Base-by-base conservation (phyloP, 2,113 vertebrate genomes). In the Menura novaehollandiae region DNA sequence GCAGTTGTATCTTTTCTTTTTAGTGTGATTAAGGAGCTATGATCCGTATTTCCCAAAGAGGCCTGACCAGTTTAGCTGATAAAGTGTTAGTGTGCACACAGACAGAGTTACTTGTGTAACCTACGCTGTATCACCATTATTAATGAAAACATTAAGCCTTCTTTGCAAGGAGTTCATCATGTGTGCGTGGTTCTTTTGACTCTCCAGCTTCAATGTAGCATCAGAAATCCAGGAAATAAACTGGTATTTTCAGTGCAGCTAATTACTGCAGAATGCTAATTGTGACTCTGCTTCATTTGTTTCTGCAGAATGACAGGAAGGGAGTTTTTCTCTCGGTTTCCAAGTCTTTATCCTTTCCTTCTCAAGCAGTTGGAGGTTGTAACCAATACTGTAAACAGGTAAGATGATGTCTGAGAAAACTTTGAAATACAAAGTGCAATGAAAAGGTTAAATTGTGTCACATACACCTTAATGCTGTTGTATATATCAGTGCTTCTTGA, bases 291-390 rank as follows among this genome's bases (percentile, higher is more conserved):
- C 16, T 68, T 64, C 7, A 13, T 95, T 72, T 46, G 13, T 43
- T 84, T 97, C 91, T 84, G 49, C 94, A 99, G 99, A 97, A 99
- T 99, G 99, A 99, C 99, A 0, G 99, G 99, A 66, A 98, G 99
- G 13, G 99, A 99, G 95, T 99, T 99, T 85, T 99, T 99, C 97
- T 99, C 98, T 74, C 98, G 99, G 19, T 99, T 99, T 90, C 99
- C 99, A 3, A 98, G 98, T 39, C 99, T 99, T 79, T 99, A 99
- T 92, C 98, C 99, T 21, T 99, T 99, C 91, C 98, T 99, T 35
- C 98, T 99, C 83, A 98, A 97, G 86, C 99, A 99, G 64, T 96
- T 99, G 93, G 98, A 99, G 96, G 93, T 97, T 87, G 98, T 98
- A 77, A 98, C 99, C 55, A 97, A 51, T 85, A 98, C 98, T 60